Conservation (phyloP, 2,113 vertebrate species). For the Perca fluviatilis region DNA sequence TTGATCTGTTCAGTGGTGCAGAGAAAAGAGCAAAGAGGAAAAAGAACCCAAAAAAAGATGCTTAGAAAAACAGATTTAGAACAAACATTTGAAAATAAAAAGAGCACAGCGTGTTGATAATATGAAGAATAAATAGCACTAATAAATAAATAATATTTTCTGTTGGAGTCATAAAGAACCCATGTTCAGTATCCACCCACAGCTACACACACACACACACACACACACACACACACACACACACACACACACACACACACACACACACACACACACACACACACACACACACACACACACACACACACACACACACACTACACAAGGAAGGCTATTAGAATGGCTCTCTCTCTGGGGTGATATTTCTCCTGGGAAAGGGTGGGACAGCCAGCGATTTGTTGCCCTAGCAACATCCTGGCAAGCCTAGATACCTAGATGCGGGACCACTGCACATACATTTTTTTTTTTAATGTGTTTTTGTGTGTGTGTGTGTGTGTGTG, state of each 20-base stretch:
- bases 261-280: constrained; percentile 22
- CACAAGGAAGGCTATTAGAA: constrained; percentile 41
- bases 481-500: background rate
- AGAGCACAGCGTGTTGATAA: background rate
- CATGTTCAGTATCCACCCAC: constrained; percentile 26
- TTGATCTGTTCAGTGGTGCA: constrained; percentile 37
- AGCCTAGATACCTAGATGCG: constrained; percentile 39
- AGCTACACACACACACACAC: constrained; percentile 15
- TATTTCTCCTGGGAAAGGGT: constrained; percentile 69
- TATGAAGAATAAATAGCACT: constrained; percentile 23
- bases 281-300: constrained; percentile 7
- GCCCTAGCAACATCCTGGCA: constrained; percentile 72
- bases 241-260: constrained; percentile 28
- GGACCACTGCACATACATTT: constrained; percentile 41
- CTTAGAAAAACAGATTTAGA: background rate
- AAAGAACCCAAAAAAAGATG: background rate
- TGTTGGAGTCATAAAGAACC: constrained; percentile 46
- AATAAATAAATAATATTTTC: constrained; percentile 18
- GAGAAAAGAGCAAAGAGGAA: constrained; percentile 36
- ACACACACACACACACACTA: background rate
- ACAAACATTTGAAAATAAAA: constrained; percentile 19
- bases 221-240: constrained; percentile 10
- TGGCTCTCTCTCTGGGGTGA: constrained; percentile 62
- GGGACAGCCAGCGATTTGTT: constrained; percentile 71
- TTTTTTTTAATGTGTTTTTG: too few relatives aligned